phyloP scores from a whole-genome alignment of 2,113 vertebrate species.

The Neopipo cinnamomea region DNA sequence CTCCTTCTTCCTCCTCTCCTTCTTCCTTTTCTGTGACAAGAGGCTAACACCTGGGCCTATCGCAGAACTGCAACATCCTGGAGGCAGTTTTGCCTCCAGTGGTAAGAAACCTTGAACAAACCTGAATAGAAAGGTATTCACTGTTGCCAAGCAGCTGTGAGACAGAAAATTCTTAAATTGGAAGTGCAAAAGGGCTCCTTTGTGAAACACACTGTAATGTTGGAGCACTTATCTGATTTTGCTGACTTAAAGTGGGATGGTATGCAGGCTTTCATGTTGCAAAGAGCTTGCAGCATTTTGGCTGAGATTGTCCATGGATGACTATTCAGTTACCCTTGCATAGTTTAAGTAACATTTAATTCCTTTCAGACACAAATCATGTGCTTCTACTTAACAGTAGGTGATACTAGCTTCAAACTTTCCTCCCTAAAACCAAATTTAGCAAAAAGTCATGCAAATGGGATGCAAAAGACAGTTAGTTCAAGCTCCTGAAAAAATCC shows the following conservation, averaged over 20 bases:
- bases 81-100: neutral
- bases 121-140: neutral
- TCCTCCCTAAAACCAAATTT: neutral
- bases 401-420: neutral
- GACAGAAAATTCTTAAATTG: neutral
- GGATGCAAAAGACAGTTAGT: neutral
- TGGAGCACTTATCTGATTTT: neutral
- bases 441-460: neutral
- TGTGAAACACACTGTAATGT: neutral
- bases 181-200: neutral
- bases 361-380: neutral
- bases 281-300: neutral
- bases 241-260: neutral
- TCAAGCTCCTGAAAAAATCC: neutral
- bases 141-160: neutral
- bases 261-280: neutral
- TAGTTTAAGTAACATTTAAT: neutral
- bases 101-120: neutral
- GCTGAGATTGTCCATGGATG: neutral
- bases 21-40: neutral
- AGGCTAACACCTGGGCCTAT: rapidly evolving
- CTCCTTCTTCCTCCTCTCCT: neutral
- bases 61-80: neutral
- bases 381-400: neutral
- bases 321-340: neutral